Evolutionary conservation across 1,140 invertebrate genomes (phyloP), one percentile per base, ranked within the genome.

Genomic region (Vollenhovia emeryi): DNA sequence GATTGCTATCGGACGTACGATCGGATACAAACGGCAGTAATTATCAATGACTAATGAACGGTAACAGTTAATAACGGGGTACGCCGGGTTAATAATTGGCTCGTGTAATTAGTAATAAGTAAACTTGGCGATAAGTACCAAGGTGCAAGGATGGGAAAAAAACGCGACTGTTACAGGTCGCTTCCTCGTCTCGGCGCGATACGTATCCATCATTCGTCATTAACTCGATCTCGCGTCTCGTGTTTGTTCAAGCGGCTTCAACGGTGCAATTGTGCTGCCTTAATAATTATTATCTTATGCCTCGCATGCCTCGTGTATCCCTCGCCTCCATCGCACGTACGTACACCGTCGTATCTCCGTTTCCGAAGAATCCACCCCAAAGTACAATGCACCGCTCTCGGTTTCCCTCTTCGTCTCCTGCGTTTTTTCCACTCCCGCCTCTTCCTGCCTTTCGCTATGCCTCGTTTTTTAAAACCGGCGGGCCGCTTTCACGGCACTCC

Each of bases 401-500:
- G 3, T 36, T 62, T 82, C 33, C 27, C 13, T n/a, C 36, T 11
- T 18, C 45, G 30, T 50, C 33, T 30, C 78, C 48, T 15, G 50
- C 21, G 40, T 62, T 84, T 48, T 64, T 55, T 62, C n/a, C 52
- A 18, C 57, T 76, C 30, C 50, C 18, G 43, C 11, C 15, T 76
- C 57, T 62, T 48, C 57, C 50, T 30, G 55, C 57, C 71, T 52
- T 60, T 76, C 30, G 55, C 57, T 60, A 36, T 43, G 36, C 78
- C 48, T 71, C 52, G 78, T 73, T 82, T 73, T 69, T 82, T 82
- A 71, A 82, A 82, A 82, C 66, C 66, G 66, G 66, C 78, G 40
- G 55, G 11, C 73, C 66, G 50, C 87, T 78, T 69, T 86, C 69
- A 80, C 50, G 87, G 78, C 74, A 48, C 74, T 90, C 87, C 91